Evolutionary conservation across 2,113 vertebrate species (phyloP).

Genomic region (Ascaphus truei): DNA sequence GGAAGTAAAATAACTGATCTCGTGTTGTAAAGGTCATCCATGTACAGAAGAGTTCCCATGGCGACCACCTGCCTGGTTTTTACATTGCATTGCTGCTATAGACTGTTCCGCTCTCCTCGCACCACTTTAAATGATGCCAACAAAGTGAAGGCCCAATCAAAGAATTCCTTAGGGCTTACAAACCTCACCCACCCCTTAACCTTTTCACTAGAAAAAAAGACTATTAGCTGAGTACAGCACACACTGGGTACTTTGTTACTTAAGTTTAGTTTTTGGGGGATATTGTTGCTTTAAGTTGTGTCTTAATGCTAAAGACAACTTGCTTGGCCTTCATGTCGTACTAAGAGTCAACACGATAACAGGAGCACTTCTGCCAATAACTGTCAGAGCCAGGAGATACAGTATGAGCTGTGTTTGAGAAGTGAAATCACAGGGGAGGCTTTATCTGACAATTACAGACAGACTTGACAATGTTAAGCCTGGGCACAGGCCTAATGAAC

Average conservation of each 20-base stretch:
- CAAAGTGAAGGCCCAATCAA: too few species aligned
- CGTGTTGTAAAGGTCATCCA: background rate
- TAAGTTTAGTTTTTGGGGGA: too few species aligned
- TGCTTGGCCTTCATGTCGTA: too few species aligned
- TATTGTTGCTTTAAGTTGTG: too few species aligned
- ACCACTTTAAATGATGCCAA: background rate
- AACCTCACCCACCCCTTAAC: too few species aligned
- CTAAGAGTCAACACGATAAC: background rate
- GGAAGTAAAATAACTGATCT: background rate
- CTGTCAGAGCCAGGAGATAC: background rate
- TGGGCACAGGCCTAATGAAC: conserved; percentile 39
- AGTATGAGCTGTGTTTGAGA: conserved; percentile 5
- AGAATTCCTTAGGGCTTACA: too few species aligned
- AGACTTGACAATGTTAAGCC: conserved; percentile 13
- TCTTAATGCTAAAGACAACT: too few species aligned
- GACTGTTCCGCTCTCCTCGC: too few species aligned
- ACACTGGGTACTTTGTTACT: too few species aligned
- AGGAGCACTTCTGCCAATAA: conserved; percentile 10
- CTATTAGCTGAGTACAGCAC: too few species aligned
- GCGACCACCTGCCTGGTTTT: background rate
- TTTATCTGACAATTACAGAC: conserved; percentile 37
- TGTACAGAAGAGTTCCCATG: background rate
- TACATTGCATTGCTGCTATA: background rate
- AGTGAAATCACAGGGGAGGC: conserved; percentile 25
- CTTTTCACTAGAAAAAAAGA: too few species aligned